These are phyloP conservation scores for Xanthia icteritia DNA, from an alignment of 2,888 invertebrate species.

Conservation along the genomic window DNA sequence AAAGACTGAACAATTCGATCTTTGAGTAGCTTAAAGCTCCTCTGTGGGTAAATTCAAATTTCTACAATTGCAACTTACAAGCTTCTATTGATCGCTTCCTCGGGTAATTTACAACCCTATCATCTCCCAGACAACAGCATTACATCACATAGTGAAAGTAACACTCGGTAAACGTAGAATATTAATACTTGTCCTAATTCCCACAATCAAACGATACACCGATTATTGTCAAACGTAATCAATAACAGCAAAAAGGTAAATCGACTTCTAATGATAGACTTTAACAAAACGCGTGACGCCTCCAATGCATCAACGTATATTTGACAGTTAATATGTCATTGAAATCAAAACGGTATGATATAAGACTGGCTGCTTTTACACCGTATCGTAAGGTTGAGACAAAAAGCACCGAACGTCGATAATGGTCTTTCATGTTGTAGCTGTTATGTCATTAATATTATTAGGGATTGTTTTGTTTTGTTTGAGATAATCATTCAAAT, in stretches of 20 bases:
- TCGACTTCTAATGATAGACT: constrained; percentile 84
- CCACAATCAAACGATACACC: constrained; percentile 75
- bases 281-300: constrained; percentile 83
- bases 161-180: constrained; percentile 61
- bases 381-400: constrained; percentile 69
- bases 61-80: background rate
- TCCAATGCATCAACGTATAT: constrained; percentile 76
- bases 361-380: constrained; percentile 74
- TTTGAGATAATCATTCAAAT: constrained; percentile 9
- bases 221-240: constrained; percentile 84
- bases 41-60: background rate
- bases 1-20: background rate
- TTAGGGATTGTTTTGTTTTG: constrained; percentile 35
- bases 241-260: constrained; percentile 80
- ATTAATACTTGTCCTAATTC: constrained; percentile 74
- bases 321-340: constrained; percentile 86
- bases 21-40: background rate
- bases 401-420: constrained; percentile 38
- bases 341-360: constrained; percentile 77
- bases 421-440: constrained; percentile 50
- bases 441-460: constrained; percentile 58
- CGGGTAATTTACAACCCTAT: constrained; percentile 28
- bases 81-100: constrained; percentile 28
- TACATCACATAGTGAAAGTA: constrained; percentile 67
- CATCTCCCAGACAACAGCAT: constrained; percentile 33